A percentile compares a stretch with the other conserved stretches of the same genome.
These are phyloP conservation scores for Oreotrochilus melanogaster DNA, from an alignment of 2,113 vertebrate species.

Conservation along the genomic window DNA sequence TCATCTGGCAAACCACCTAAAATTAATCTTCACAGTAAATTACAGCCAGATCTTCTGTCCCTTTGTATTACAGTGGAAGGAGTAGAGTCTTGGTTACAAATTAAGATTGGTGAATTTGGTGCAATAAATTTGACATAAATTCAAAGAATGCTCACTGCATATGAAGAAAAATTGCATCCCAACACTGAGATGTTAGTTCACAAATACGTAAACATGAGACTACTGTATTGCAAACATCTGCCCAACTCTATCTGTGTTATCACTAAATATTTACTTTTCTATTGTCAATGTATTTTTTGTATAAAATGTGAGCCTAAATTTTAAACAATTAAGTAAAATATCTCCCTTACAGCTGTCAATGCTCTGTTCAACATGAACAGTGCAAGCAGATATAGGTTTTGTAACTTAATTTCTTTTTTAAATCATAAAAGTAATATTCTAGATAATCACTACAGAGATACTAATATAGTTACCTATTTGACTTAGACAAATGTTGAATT, in stretches of 20 bases:
- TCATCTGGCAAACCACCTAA: not conserved
- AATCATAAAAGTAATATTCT: not conserved
- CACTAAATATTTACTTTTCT: not conserved
- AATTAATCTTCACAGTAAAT: not conserved
- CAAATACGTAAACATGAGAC: not conserved
- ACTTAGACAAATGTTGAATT: not conserved
- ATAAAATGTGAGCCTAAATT: not conserved
- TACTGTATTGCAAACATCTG: not conserved
- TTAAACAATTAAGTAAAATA: not conserved
- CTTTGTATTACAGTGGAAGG: not conserved
- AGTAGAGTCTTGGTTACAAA: not conserved
- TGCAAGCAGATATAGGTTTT: not conserved
- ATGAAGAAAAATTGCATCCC: not conserved
- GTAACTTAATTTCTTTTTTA: not conserved
- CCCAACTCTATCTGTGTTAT: not conserved
- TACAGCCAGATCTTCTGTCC: not conserved
- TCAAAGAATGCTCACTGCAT: not conserved
- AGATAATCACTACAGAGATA: not conserved
- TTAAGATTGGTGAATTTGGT: not conserved
- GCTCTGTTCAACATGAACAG: not conserved
- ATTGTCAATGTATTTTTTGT: not conserved
- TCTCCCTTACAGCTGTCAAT: not conserved
- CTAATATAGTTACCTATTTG: not conserved
- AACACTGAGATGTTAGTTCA: not conserved
- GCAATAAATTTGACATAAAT: not conserved